These are phyloP conservation scores for Melanotaenia pygmaea DNA, from an alignment of 2,797 vertebrate genomes.

Conservation along the genomic window DNA sequence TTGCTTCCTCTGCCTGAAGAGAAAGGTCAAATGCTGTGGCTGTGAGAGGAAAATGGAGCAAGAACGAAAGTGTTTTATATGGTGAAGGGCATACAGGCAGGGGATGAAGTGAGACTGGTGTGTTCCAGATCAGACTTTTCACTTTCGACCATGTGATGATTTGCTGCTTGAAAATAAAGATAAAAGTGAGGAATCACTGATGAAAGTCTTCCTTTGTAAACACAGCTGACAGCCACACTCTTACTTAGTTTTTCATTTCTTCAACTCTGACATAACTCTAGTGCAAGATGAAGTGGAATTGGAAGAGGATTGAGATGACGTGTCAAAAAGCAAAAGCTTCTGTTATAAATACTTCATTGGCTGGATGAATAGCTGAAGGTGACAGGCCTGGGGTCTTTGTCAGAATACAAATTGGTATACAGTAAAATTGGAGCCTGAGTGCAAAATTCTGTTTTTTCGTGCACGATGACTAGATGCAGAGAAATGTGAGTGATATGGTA, in stretches of 20 bases:
- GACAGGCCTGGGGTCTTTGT: slow-evolving; percentile 56
- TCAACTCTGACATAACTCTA: slow-evolving; percentile 51
- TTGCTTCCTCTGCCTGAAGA: slow-evolving; percentile 42
- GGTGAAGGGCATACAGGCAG: slow-evolving; percentile 48
- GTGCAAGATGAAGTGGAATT: slow-evolving; percentile 25
- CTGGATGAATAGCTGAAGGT: slow-evolving; percentile 67
- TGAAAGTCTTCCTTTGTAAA: slow-evolving; percentile 49
- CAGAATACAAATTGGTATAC: slow-evolving; percentile 74
- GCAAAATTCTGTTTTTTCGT: slow-evolving; percentile 75
- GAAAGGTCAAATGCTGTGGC: slow-evolving; percentile 49
- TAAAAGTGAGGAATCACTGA: slow-evolving; percentile 48
- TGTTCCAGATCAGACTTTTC: slow-evolving; percentile 67
- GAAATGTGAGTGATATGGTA: slow-evolving; percentile 67
- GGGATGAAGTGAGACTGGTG: slow-evolving; percentile 64
- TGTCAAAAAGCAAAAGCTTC: slow-evolving; percentile 68
- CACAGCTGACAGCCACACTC: slow-evolving; percentile 37
- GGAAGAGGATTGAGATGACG: slow-evolving; percentile 51
- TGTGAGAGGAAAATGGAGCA: slow-evolving; percentile 45
- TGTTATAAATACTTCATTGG: slow-evolving; percentile 76
- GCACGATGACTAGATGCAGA: slow-evolving; percentile 69
- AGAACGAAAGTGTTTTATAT: slow-evolving; percentile 57
- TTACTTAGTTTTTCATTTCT: slow-evolving; percentile 53
- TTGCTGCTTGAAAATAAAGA: slow-evolving; percentile 46
- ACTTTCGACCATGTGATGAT: slow-evolving; percentile 66
- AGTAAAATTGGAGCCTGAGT: slow-evolving; percentile 64